Evolutionary conservation across 2,797 vertebrate genomes (phyloP), one percentile per base, ranked within the genome.

Genomic region (Kryptolebias ocellatus): DNA sequence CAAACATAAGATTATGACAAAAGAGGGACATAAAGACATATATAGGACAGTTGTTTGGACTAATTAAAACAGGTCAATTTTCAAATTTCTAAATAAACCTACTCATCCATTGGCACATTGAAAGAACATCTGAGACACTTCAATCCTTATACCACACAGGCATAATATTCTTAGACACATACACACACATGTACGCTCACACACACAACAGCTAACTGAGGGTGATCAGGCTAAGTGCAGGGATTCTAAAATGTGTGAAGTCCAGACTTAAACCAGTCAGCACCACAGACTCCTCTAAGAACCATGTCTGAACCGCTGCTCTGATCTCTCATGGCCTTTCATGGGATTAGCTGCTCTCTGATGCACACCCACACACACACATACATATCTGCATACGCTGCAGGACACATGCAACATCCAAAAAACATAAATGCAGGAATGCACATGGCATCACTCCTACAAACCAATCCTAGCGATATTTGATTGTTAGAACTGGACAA

Each of bases 221-320:
- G 44, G 54, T 84, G 84, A 87, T 83, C 17, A 29, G 80, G 69
- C 59, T 78, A 84, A 82, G 73, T 75, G 67, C 64, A 75, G 65
- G 74, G 76, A 85, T 89, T 87, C 76, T 17, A 75, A 75, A 85
- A 87, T 78, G 77, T 88, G 89, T 88, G 86, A 91, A 91, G 79
- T 79, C 59, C 73, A 72, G 78, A 76, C 70, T 82, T 70, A 81
- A 83, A 83, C 37, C 78, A 74, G 60, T 74, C 86, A 80, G 83
- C 71, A 67, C 84, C 85, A 76, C 79, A 62, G 62, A 80, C 70
- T 80, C 58, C 84, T 74, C 72, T 87, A 89, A 90, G 84, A 67
- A 78, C 75, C 77, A 45, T 0, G 70, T 81, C 85, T 87, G 72
- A 76, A 81, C 86, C 75, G 72, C 2, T 64, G 64, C 67, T 79